phyloP scores from a whole-genome alignment of 2,888 invertebrate species.

The Tuta absoluta region DNA sequence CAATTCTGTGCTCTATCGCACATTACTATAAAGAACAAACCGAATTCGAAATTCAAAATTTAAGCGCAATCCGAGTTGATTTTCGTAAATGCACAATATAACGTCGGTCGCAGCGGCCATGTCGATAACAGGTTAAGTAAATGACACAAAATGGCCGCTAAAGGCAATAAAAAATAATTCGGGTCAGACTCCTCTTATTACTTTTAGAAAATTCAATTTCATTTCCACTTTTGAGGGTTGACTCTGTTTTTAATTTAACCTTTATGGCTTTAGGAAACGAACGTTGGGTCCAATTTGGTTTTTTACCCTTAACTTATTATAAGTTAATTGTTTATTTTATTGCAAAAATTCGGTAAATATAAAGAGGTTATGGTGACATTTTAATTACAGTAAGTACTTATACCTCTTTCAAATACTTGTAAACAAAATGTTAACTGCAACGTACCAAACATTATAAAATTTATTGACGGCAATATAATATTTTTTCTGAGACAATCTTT shows the following conservation, averaged over 20 bases:
- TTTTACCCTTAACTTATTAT: conserved; percentile 29
- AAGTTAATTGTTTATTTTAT: conserved; percentile 27
- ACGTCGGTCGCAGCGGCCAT: conserved; percentile 50
- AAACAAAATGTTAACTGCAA: neutral
- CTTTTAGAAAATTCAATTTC: conserved; percentile 66
- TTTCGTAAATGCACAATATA: conserved; percentile 41
- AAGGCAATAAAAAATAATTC: conserved; percentile 62
- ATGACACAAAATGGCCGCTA: conserved; percentile 68
- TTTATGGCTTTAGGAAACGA: conserved; percentile 47
- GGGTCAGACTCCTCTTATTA: conserved; percentile 56
- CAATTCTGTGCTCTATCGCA: conserved; percentile 43
- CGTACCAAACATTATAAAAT: conserved; percentile 31
- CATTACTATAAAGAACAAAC: conserved; percentile 33
- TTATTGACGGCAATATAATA: neutral
- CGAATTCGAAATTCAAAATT: neutral
- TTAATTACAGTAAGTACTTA: neutral
- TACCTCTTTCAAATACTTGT: neutral
- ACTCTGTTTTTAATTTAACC: conserved; percentile 45
- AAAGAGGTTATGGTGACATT: neutral
- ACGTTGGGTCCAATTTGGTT: conserved; percentile 45
- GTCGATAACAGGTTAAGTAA: conserved; percentile 73
- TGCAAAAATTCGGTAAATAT: conserved; percentile 9
- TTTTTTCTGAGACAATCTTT: neutral
- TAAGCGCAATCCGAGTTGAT: conserved; percentile 23
- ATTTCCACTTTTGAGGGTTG: conserved; percentile 50